phyloP scores from a whole-genome alignment of 2,888 invertebrate species.

The Morpho deidamia region DNA sequence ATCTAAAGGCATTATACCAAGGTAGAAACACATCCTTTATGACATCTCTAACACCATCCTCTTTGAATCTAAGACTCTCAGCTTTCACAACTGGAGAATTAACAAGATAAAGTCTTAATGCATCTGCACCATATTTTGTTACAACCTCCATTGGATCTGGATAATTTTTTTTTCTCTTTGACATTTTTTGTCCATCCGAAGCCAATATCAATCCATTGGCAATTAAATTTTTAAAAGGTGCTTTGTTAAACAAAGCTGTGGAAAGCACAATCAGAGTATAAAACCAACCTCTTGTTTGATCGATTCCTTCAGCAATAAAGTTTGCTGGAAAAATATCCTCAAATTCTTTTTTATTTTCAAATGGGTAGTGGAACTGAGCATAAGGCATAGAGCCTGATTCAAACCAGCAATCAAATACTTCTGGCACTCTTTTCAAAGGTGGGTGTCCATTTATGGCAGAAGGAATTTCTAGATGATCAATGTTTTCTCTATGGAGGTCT shows the following conservation, averaged over 20 bases:
- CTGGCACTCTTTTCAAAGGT: slow-evolving; percentile 89
- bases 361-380: slow-evolving; percentile 97
- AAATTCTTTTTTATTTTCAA: slow-evolving; percentile 93
- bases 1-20: slow-evolving; percentile 96
- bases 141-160: slow-evolving; percentile 97
- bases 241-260: slow-evolving; percentile 95
- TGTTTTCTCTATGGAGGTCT: slow-evolving; percentile 96
- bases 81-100: slow-evolving; percentile 99
- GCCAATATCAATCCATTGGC: slow-evolving; percentile 97
- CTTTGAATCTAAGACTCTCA: slow-evolving; percentile 97
- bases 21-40: slow-evolving; percentile 98
- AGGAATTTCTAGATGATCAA: slow-evolving; percentile 96
- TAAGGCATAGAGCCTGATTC: slow-evolving; percentile 99
- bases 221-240: slow-evolving; percentile 98
- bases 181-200: slow-evolving; percentile 99
- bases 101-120: slow-evolving; percentile 95
- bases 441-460: slow-evolving; percentile 90
- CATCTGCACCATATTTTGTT: slow-evolving; percentile 97
- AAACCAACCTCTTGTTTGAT: slow-evolving; percentile 99
- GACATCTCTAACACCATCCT: slow-evolving; percentile 97
- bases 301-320: slow-evolving; percentile 99
- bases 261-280: slow-evolving; percentile 98
- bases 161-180: slow-evolving; percentile 98
- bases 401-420: slow-evolving; percentile 99
- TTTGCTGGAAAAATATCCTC: slow-evolving; percentile 97